A percentile compares a stretch with the other conserved stretches of the same genome.
Conservation (phyloP, 1,140 invertebrate genomes). For the Lanistes nyassanus region DNA sequence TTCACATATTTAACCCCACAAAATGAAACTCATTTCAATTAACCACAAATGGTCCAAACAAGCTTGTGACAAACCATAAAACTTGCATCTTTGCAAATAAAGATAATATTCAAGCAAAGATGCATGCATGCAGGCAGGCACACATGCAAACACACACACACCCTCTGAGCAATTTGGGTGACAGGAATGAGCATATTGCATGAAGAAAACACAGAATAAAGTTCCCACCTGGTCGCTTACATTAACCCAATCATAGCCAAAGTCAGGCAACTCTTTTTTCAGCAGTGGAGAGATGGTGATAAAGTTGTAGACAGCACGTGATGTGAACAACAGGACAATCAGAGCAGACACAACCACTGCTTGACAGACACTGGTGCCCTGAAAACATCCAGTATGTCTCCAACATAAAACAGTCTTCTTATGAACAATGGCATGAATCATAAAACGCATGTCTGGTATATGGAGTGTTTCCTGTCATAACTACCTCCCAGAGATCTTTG, state of each 20-base stretch:
- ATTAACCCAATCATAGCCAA: slow-evolving; percentile 67
- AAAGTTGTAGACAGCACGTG: slow-evolving; percentile 64
- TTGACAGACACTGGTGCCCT: slow-evolving; percentile 63
- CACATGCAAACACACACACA: background rate
- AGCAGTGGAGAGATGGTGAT: slow-evolving; percentile 51
- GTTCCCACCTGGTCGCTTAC: slow-evolving; percentile 64
- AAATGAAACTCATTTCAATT: no score
- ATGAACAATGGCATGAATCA: no score
- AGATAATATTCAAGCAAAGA: background rate
- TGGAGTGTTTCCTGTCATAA: no score
- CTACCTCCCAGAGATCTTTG: no score
- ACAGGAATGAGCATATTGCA: background rate
- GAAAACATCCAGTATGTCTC: background rate
- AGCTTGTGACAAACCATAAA: background rate
- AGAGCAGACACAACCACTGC: slow-evolving; percentile 57
- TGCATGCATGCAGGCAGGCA: background rate
- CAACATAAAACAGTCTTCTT: background rate
- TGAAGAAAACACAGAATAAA: background rate
- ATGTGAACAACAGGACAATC: slow-evolving; percentile 60
- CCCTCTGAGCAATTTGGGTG: background rate
- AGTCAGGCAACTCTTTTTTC: slow-evolving; percentile 51
- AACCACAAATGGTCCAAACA: background rate
- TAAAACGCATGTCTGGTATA: no score
- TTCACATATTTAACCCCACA: no score
- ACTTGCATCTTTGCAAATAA: background rate